These are phyloP conservation scores for Myotis lucifugus DNA, from an alignment of 2,113 vertebrate species.

Conservation along the genomic window DNA sequence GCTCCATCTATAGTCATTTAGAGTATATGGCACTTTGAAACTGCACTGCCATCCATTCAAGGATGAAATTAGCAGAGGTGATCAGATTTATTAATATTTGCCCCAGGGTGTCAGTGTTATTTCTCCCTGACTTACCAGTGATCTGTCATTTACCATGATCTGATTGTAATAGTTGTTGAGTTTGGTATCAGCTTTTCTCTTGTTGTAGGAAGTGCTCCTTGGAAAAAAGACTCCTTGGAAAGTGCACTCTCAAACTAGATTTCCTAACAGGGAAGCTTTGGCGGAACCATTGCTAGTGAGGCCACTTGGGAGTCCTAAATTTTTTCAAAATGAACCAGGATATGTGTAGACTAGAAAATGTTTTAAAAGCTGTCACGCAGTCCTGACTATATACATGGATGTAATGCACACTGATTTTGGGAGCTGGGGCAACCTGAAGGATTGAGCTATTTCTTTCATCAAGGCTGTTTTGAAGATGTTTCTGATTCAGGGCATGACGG, in stretches of 20 bases:
- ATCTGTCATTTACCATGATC: background rate
- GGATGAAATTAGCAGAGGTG: background rate
- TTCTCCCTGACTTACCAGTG: background rate
- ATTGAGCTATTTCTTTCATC: background rate
- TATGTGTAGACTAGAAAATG: background rate
- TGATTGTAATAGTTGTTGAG: background rate
- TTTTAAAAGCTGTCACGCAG: background rate
- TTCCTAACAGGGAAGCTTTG: background rate
- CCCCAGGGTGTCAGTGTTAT: background rate
- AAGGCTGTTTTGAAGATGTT: background rate
- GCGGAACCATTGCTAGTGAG: background rate
- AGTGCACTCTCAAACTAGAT: background rate
- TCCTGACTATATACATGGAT: background rate
- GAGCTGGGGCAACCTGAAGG: background rate
- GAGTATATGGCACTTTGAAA: background rate
- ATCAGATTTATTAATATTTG: background rate
- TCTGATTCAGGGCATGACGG: constrained; percentile 6
- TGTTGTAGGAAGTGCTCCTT: background rate
- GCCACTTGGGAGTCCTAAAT: background rate
- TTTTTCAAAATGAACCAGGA: background rate
- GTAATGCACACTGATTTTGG: too few species aligned
- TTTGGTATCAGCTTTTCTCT: background rate
- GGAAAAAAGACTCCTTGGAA: background rate
- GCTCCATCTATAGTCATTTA: background rate
- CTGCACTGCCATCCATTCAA: background rate